These are phyloP conservation scores for Sycobia sp. DNA, from an alignment of 1,140 invertebrate genomes.

Conservation along the genomic window DNA sequence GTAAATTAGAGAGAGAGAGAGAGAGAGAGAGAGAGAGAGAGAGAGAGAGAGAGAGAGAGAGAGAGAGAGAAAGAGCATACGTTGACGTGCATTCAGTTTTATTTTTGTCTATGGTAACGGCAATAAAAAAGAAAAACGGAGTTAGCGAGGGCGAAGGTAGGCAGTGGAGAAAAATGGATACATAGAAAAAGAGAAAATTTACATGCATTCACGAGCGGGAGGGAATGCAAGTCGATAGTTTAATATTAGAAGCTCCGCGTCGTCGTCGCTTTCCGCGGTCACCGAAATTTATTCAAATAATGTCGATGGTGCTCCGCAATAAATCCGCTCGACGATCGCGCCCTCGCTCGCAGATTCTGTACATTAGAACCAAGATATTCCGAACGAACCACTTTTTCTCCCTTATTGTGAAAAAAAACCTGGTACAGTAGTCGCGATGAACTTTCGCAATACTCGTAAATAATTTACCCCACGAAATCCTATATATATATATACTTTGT, in stretches of 20 bases:
- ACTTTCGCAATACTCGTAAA: neutral
- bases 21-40: neutral
- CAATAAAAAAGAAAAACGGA: neutral
- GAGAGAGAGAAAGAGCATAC: constrained; percentile 16
- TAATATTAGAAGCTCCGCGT: constrained; percentile 34
- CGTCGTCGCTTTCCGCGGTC: constrained; percentile 27
- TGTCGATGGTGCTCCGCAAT: constrained; percentile 20
- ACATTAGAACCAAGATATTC: constrained; percentile 23
- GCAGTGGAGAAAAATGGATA: neutral
- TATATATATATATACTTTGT: no score
- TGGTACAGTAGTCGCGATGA: constrained; percentile 2
- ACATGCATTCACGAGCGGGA: constrained; percentile 26
- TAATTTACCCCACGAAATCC: neutral
- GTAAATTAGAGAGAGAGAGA: neutral
- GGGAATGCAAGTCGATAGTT: constrained; percentile 35
- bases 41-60: neutral
- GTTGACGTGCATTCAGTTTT: constrained; percentile 3
- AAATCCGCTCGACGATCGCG: no score
- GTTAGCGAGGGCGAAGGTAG: neutral
- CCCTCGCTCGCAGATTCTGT: neutral
- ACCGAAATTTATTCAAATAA: constrained; percentile 36
- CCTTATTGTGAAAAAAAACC: constrained; percentile 3
- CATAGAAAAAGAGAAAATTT: constrained; percentile 7
- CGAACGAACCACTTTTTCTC: constrained; percentile 10
- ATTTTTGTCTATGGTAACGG: neutral